Conservation (phyloP, 1,140 invertebrate species). For the Agrypnia vestita region DNA sequence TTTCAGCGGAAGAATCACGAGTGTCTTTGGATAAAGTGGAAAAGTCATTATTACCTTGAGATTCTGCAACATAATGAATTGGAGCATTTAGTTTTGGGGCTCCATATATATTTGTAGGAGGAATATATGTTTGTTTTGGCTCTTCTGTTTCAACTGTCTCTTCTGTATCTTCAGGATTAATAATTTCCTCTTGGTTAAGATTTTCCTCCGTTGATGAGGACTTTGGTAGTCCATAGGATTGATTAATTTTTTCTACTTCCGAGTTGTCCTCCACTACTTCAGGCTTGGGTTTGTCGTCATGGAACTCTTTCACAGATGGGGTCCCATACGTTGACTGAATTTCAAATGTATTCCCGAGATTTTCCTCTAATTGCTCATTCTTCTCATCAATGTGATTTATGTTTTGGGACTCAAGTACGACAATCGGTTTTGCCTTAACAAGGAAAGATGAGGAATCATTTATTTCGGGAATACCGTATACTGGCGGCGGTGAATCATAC, state of each 20-base stretch:
- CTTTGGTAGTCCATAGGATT: slow-evolving; percentile 27
- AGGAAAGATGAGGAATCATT: slow-evolving; percentile 1
- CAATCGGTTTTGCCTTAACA: slow-evolving; percentile 27
- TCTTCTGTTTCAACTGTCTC: neutral
- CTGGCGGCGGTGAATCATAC: slow-evolving; percentile 2
- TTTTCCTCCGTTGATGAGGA: neutral
- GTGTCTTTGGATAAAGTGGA: neutral
- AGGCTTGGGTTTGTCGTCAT: neutral
- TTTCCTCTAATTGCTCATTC: too few relatives aligned
- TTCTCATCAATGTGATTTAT: neutral
- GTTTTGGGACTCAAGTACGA: slow-evolving; percentile 8
- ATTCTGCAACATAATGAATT: neutral
- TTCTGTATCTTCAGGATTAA: neutral
- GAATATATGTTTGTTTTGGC: slow-evolving; percentile 15
- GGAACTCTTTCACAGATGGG: neutral
- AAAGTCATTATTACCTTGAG: neutral
- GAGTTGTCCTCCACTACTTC: neutral
- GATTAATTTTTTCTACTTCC: neutral
- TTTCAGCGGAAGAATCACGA: neutral
- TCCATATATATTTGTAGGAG: slow-evolving; percentile 16
- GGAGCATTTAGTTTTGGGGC: neutral
- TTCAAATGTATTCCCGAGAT: neutral
- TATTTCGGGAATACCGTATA: neutral
- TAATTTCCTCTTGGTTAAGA: neutral
- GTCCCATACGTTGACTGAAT: neutral